These are phyloP conservation scores for Agrotis exclamationis DNA, from an alignment of 2,888 invertebrate genomes.

Conservation along the genomic window DNA sequence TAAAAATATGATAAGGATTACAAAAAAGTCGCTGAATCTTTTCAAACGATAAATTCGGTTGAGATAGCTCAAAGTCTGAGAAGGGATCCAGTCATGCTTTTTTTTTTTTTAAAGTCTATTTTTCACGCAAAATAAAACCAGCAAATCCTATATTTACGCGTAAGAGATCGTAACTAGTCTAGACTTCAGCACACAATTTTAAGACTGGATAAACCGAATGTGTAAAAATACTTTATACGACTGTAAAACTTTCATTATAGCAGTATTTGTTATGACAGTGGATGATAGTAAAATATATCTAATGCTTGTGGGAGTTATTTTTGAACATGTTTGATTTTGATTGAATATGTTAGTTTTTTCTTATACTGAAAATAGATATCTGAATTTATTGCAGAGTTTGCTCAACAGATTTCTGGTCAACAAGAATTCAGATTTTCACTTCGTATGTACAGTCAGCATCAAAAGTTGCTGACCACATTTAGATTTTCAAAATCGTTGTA, in stretches of 20 bases:
- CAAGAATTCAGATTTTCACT: too few relatives aligned
- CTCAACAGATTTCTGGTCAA: too few relatives aligned
- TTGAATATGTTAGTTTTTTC: not conserved
- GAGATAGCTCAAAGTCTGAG: not conserved
- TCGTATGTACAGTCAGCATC: too few relatives aligned
- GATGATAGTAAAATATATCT: slow-evolving; percentile 18
- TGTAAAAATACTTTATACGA: slow-evolving; percentile 46
- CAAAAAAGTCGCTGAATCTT: not conserved
- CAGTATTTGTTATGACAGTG: slow-evolving; percentile 17
- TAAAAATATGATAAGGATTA: not conserved
- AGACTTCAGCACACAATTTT: slow-evolving; percentile 67
- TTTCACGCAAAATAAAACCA: not conserved
- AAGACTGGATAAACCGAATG: slow-evolving; percentile 58
- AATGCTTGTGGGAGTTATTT: slow-evolving; percentile 14
- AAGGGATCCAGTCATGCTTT: not conserved
- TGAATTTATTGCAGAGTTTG: not conserved
- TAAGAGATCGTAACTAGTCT: slow-evolving; percentile 53
- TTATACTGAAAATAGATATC: not conserved
- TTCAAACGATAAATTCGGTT: not conserved
- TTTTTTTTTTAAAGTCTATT: not conserved
- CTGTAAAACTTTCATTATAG: slow-evolving; percentile 47
- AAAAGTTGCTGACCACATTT: too few relatives aligned
- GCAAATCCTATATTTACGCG: slow-evolving; percentile 10
- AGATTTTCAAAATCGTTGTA: too few relatives aligned
- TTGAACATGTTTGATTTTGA: not conserved